Conservation (phyloP, 2,888 invertebrate species). For the Eupsilia transversa region DNA sequence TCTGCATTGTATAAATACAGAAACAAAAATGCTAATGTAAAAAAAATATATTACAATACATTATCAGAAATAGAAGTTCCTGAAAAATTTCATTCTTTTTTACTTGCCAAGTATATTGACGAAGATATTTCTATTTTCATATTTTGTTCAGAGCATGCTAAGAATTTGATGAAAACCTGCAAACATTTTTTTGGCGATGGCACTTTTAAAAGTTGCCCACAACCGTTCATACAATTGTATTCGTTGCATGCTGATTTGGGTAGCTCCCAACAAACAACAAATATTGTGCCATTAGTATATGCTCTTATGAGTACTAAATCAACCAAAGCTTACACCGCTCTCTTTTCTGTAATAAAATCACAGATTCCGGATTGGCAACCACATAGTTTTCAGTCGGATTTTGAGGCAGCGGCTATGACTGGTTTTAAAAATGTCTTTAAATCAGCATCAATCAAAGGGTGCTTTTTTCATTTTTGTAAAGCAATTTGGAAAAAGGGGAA, state of each 20-base stretch:
- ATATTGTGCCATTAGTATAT: constrained; percentile 28
- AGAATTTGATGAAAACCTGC: constrained; percentile 25
- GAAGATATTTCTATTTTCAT: constrained; percentile 28
- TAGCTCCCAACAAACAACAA: constrained; percentile 20
- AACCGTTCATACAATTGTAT: constrained; percentile 35
- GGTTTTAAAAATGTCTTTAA: constrained; percentile 41
- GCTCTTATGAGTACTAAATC: constrained; percentile 31
- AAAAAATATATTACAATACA: no score
- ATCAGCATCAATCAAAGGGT: constrained; percentile 39
- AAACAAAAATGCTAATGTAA: no score
- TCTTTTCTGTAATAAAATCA: constrained; percentile 36
- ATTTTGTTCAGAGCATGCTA: constrained; percentile 32
- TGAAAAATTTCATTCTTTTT: no score
- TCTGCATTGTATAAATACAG: constrained; percentile 33
- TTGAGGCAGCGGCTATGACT: constrained; percentile 37
- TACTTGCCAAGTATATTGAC: constrained; percentile 31
- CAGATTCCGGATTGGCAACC: constrained; percentile 41
- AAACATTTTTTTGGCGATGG: constrained; percentile 33
- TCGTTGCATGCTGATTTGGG: constrained; percentile 27
- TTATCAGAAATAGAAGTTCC: no score
- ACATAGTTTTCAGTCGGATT: constrained; percentile 40
- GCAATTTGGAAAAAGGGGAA: constrained; percentile 40
- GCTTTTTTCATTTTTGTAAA: constrained; percentile 41
- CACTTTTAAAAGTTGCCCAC: constrained; percentile 39
- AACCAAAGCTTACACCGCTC: constrained; percentile 33